Base-by-base conservation (phyloP, 2,797 vertebrate genomes). In the Synaphobranchus kaupii region DNA sequence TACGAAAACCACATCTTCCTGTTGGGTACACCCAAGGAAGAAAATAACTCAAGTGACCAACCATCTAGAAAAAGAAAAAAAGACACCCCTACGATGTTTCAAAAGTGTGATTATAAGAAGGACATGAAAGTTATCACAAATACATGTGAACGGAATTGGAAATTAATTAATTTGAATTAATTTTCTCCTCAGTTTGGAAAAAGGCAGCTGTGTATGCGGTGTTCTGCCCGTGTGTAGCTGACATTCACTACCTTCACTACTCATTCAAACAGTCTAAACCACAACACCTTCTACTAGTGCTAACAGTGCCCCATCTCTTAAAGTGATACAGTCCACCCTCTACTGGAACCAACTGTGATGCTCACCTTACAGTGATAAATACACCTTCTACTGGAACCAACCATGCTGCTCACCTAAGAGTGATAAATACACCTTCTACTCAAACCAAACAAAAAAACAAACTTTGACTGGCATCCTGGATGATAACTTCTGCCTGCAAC, bases 1-100 rank as follows among this genome's bases (percentile, higher is more conserved):
- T 86, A 60, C 71, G 71, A 90, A 94, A 95, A 93, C 94, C 94
- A 1, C 95, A 93, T 92, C 88, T 91, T 95, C 95, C 93, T 83
- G 87, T 39, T 44, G 58, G 85, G 60, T 31, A 34, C 47, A 17
- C 86, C 66, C 60, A 52, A 28, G 50, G 4, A 28, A 85, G 71
- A 85, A 68, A 73, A 85, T 25, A 76, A 20, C 47, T 52, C 17
- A 87, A 82, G 28, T 84, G 71, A 63, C 71, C 82, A 85, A 13
- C 56, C 71, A 7, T 78, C 10, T 39, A 15, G 9, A 71, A 83
- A 88, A 84, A 52, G 56, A 2, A 3, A 13, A 1, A n/a, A 6
- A n/a, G 0, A 80, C 22, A 47, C 25, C 1, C 48, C 9, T 47
- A 22, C 1, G 2, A 47, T 25, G 48, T 48, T 50, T 82, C 8